A percentile compares a stretch with the other conserved stretches of the same genome.
Conservation (phyloP, 2,797 vertebrate species). For the Aotus griseimembra region DNA sequence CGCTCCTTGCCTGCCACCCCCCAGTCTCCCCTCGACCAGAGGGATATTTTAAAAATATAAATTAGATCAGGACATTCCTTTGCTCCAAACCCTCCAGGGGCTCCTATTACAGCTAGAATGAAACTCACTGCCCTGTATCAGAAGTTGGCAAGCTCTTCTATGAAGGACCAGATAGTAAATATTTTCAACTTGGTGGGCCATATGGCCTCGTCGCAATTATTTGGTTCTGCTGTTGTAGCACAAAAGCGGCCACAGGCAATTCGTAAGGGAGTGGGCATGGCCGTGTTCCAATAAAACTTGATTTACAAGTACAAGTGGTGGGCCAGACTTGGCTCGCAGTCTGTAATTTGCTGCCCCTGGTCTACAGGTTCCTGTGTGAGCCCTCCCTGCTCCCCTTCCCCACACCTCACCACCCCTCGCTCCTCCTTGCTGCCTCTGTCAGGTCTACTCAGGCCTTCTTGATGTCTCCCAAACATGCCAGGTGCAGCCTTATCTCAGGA, state of each 20-base stretch:
- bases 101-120: neutral
- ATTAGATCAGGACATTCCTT: neutral
- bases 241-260: neutral
- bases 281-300: neutral
- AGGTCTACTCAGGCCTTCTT: neutral
- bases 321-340: rapidly evolving
- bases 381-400: neutral
- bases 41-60: neutral
- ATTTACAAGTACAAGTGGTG: neutral
- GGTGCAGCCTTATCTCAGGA: neutral
- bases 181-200: neutral
- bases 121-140: neutral
- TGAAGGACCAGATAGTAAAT: neutral
- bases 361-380: rapidly evolving
- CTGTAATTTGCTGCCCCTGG: neutral
- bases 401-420: rapidly evolving
- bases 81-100: neutral
- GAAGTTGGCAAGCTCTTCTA: neutral
- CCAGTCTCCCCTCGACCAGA: neutral
- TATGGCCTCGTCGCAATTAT: neutral
- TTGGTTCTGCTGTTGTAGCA: neutral
- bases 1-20: neutral
- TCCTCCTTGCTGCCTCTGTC: neutral
- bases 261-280: neutral
- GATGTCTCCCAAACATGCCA: rapidly evolving